phyloP scores from a whole-genome alignment of 1,140 invertebrate genomes.

The Bombus superbus region DNA sequence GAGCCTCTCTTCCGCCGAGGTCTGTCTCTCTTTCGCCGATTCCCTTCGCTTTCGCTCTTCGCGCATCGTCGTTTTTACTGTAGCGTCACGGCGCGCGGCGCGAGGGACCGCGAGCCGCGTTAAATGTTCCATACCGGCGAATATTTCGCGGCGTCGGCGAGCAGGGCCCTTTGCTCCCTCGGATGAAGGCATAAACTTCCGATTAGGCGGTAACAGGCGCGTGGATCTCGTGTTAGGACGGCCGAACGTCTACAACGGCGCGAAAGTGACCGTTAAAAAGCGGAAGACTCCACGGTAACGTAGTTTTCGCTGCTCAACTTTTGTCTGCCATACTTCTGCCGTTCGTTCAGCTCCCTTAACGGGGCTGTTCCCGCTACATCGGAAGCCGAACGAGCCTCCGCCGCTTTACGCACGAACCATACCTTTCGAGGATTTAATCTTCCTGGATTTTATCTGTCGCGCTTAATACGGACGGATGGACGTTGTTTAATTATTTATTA shows the following conservation, averaged over 20 bases:
- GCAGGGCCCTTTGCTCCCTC: slow-evolving; percentile 51
- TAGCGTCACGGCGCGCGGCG: not conserved
- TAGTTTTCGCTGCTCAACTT: not conserved
- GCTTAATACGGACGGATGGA: not conserved
- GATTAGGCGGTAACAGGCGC: slow-evolving; percentile 54
- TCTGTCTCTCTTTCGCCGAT: slow-evolving; percentile 42
- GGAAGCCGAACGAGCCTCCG: not conserved
- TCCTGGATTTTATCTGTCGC: not conserved
- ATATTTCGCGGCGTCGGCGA: slow-evolving; percentile 46
- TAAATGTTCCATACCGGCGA: slow-evolving; percentile 67
- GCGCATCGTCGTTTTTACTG: not conserved
- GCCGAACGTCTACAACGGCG: not conserved
- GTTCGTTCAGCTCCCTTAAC: not conserved
- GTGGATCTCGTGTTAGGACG: not conserved
- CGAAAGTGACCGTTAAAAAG: slow-evolving; percentile 53
- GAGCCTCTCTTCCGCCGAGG: slow-evolving; percentile 5
- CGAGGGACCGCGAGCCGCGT: slow-evolving; percentile 48
- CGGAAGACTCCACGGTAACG: not conserved
- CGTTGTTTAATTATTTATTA: no score
- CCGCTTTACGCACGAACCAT: not conserved
- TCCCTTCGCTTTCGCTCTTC: slow-evolving; percentile 5
- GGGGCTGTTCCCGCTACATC: not conserved
- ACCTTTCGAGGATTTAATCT: no score
- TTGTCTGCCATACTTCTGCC: not conserved
- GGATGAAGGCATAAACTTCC: slow-evolving; percentile 61